Base-by-base conservation (phyloP, 2,888 invertebrate species). In the Fragum whitleyi region DNA sequence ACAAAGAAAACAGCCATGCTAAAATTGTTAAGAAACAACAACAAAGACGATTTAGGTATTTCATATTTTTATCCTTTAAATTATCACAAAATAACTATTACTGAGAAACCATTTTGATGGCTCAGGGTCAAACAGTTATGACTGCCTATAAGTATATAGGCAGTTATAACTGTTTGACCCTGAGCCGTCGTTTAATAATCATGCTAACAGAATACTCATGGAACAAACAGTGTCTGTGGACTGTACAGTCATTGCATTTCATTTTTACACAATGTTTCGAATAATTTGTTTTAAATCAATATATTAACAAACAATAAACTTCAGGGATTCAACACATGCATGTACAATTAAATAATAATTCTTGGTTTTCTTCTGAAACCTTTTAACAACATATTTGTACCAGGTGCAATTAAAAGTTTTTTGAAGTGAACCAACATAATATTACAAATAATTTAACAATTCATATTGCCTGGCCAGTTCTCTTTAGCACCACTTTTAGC, bases 71-170 rank as follows among this genome's bases (percentile, higher is more conserved):
- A 65, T 65, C 65, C 65, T 65, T 65, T 65, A 65, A 65, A 65
- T 65, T 65, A 65, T 65, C 65, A 65, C 65, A 65, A 65, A 65
- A 65, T 65, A 65, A 65, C 65, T 65, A 65, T 65, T 65, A 65
- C 65, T 65, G 65, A 42, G 42, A 62, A 61, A 65, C 39, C 23
- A 16, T 26, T 65, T 42, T n/a, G n/a, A n/a, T n/a, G n/a, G n/a
- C n/a, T n/a, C n/a, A n/a, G n/a, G n/a, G n/a, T n/a, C n/a, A n/a
- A n/a, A n/a, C n/a, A n/a, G n/a, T n/a, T n/a, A n/a, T n/a, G n/a
- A n/a, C n/a, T n/a, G n/a, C n/a, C n/a, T n/a, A n/a, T n/a, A n/a
- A n/a, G n/a, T n/a, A n/a, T n/a, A n/a, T n/a, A n/a, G n/a, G n/a
- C n/a, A n/a, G n/a, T n/a, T n/a, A n/a, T n/a, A n/a, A n/a, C n/a